Conservation (phyloP, 2,888 invertebrate species). For the Octodonta nipae region DNA sequence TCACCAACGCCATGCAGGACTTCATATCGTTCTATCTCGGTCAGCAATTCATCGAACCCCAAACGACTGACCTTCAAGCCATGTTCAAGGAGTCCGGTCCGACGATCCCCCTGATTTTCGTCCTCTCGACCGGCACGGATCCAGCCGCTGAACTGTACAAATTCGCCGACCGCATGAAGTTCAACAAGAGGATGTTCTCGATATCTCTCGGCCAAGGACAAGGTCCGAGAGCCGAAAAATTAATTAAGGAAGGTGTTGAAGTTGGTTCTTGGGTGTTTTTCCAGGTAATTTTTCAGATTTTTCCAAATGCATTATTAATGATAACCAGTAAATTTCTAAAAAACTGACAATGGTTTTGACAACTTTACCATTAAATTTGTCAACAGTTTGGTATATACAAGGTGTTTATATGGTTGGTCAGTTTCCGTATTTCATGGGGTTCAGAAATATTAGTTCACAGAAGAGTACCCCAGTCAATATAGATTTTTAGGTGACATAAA, state of each 20-base stretch:
- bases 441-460: no score
- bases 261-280: conserved; percentile 80
- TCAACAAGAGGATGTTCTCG: conserved; percentile 60
- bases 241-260: conserved; percentile 61
- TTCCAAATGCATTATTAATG: no score
- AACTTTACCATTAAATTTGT: no score
- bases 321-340: background rate
- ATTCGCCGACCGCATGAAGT: conserved; percentile 70
- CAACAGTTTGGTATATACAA: no score
- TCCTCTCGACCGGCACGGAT: conserved; percentile 81
- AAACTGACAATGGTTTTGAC: no score
- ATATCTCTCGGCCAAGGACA: conserved; percentile 85
- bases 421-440: no score
- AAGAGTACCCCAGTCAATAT: no score
- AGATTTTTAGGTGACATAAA: no score
- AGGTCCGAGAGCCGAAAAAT: conserved; percentile 66
- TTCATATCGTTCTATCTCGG: conserved; percentile 60
- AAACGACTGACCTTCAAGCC: conserved; percentile 68
- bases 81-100: conserved; percentile 70
- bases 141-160: conserved; percentile 70
- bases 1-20: conserved; percentile 65
- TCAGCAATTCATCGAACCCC: conserved; percentile 68
- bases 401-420: no score
- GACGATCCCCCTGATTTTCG: conserved; percentile 70
- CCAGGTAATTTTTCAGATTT: no score